These are phyloP conservation scores for Dorcus hopei DNA, from an alignment of 2,888 invertebrate genomes.

Conservation along the genomic window DNA sequence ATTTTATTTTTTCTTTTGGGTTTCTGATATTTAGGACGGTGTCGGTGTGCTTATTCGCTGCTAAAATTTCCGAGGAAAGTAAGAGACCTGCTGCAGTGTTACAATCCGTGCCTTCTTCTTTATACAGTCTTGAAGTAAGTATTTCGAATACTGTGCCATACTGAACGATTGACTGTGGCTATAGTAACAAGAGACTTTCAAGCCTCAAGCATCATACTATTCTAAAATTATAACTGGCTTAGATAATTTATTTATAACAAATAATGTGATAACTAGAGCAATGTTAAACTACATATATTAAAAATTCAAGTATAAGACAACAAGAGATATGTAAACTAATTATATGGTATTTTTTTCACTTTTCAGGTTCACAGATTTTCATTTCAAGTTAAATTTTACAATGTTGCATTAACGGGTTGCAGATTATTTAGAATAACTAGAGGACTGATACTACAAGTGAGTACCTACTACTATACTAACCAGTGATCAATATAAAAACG, in stretches of 20 bases:
- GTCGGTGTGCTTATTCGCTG: conserved; percentile 38
- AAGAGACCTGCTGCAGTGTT: conserved; percentile 46
- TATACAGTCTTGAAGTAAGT: conserved; percentile 51
- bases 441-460: too few species aligned
- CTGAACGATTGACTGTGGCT: not conserved
- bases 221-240: not conserved
- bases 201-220: too few species aligned
- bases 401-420: conserved; percentile 43
- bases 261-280: too few species aligned
- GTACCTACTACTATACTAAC: too few species aligned
- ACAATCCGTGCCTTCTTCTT: conserved; percentile 62
- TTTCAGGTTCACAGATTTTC: conserved; percentile 41
- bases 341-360: not conserved
- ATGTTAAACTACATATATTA: not conserved
- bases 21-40: conserved; percentile 35
- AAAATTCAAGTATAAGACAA: too few species aligned
- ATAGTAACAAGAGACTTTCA: not conserved
- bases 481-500: too few species aligned
- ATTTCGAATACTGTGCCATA: conserved; percentile 51
- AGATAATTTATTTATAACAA: not conserved
- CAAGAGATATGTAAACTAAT: too few species aligned
- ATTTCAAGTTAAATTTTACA: conserved; percentile 40
- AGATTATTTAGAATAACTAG: conserved; percentile 35
- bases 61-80: conserved; percentile 42
- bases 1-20: conserved; percentile 43